Percentiles rank a stretch among this genome's conserved stretches.
Evolutionary conservation across 2,888 invertebrate genomes (phyloP).

Genomic region (Lottia gigantea): DNA sequence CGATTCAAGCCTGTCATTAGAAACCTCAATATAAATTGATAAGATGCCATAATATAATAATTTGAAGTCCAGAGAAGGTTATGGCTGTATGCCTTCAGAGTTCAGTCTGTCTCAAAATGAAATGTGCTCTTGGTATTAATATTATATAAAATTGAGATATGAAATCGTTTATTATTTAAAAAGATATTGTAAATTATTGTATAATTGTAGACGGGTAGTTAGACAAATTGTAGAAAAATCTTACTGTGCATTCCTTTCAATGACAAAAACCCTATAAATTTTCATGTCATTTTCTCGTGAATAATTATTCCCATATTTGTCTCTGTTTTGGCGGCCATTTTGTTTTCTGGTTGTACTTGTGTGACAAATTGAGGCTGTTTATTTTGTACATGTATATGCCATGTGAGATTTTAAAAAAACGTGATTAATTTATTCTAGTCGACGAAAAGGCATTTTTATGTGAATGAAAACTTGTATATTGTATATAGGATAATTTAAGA

Average conservation of each 20-base stretch:
- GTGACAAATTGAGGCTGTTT: too few relatives aligned
- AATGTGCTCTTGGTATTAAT: too few relatives aligned
- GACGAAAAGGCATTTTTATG: slow-evolving; percentile 10
- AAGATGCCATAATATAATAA: too few relatives aligned
- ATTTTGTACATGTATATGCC: background rate
- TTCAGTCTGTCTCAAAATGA: too few relatives aligned
- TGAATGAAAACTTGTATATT: background rate
- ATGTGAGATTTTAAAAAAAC: slow-evolving; percentile 6
- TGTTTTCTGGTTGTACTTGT: background rate
- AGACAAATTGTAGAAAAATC: background rate
- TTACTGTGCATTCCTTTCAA: slow-evolving; percentile 2
- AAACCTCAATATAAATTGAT: too few relatives aligned
- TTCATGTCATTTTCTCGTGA: background rate
- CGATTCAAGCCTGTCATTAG: too few relatives aligned
- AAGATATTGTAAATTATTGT: slow-evolving; percentile 5
- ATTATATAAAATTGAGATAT: too few relatives aligned
- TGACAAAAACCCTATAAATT: background rate
- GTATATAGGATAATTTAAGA: too few relatives aligned
- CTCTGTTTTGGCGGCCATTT: background rate
- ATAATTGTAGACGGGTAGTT: slow-evolving; percentile 5
- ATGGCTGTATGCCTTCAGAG: too few relatives aligned
- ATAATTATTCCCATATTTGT: background rate
- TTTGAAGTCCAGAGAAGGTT: too few relatives aligned
- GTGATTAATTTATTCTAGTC: slow-evolving; percentile 11
- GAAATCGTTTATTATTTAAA: too few relatives aligned